A percentile compares a stretch with the other conserved stretches of the same genome.
Evolutionary conservation across 2,888 invertebrate genomes (phyloP).

Genomic region (Pemphredon lugubris): DNA sequence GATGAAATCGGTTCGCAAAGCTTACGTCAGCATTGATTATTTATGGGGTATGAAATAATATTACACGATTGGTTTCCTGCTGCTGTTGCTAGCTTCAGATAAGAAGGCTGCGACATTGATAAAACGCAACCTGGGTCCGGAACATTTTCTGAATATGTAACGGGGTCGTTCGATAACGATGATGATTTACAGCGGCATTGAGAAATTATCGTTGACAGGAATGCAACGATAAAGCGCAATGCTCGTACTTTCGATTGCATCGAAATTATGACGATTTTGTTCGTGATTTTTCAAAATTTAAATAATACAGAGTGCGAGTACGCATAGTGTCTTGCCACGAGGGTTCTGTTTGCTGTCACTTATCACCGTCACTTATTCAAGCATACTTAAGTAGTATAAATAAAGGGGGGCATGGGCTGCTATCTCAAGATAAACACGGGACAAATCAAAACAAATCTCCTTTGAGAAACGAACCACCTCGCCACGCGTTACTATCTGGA

Average conservation of each 20-base stretch:
- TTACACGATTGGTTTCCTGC: neutral
- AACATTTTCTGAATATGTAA: no score
- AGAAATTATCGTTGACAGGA: neutral
- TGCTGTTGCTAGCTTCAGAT: conserved; percentile 8
- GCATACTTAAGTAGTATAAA: conserved; percentile 33
- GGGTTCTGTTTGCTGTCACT: conserved; percentile 32
- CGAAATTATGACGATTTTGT: no score
- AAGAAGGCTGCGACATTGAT: conserved; percentile 13
- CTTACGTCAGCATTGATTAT: no score
- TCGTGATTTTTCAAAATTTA: no score
- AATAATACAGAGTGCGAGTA: no score
- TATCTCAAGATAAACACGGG: conserved; percentile 31
- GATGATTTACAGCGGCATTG: neutral
- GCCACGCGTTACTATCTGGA: neutral
- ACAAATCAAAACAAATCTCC: conserved; percentile 43
- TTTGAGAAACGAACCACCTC: conserved; percentile 2
- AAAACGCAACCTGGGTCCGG: neutral
- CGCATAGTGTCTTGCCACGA: no score
- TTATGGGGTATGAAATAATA: no score
- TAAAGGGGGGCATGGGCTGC: conserved; percentile 25
- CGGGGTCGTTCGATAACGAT: no score
- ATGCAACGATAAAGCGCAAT: no score
- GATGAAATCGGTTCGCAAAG: no score
- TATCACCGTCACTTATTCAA: conserved; percentile 32
- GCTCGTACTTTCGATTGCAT: no score